These are phyloP conservation scores for Drosophila athabasca DNA, from an alignment of 1,140 invertebrate species.

Conservation along the genomic window DNA sequence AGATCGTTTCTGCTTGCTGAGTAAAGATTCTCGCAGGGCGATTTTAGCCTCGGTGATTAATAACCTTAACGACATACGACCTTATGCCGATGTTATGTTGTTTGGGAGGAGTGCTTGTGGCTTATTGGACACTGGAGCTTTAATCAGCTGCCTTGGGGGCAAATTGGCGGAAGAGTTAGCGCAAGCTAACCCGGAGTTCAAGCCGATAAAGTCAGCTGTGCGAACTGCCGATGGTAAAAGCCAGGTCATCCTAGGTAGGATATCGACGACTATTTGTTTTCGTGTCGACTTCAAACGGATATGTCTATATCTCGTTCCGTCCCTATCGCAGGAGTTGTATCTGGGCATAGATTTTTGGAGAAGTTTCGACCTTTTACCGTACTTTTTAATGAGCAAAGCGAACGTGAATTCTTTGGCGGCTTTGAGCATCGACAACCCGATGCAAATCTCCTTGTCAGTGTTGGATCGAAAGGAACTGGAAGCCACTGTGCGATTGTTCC, in stretches of 20 bases:
- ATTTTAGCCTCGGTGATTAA: not conserved
- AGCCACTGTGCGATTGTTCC: not conserved
- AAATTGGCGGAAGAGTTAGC: constrained; percentile 2
- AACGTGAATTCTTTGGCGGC: too few species aligned
- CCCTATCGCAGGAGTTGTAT: not conserved
- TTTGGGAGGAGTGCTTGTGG: not conserved
- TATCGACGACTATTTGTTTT: not conserved
- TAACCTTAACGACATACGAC: not conserved
- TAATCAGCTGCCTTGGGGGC: too few species aligned
- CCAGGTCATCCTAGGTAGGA: too few species aligned
- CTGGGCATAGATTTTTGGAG: not conserved
- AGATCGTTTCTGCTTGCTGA: too few species aligned
- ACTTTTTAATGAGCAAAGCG: not conserved
- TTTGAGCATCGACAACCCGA: too few species aligned
- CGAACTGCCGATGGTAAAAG: not conserved
- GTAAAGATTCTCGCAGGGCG: not conserved
- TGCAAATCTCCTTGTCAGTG: too few species aligned
- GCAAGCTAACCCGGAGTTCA: too few species aligned
- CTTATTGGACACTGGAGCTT: not conserved
- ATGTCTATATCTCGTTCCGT: not conserved
- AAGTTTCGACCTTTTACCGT: not conserved
- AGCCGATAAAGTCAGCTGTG: not conserved
- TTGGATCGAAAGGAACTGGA: not conserved
- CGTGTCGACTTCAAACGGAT: not conserved
- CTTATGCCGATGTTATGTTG: not conserved